Percentiles rank a stretch among this genome's conserved stretches.
Conservation (phyloP, 1,140 invertebrate genomes). For the Lordiphosa stackelbergi region DNA sequence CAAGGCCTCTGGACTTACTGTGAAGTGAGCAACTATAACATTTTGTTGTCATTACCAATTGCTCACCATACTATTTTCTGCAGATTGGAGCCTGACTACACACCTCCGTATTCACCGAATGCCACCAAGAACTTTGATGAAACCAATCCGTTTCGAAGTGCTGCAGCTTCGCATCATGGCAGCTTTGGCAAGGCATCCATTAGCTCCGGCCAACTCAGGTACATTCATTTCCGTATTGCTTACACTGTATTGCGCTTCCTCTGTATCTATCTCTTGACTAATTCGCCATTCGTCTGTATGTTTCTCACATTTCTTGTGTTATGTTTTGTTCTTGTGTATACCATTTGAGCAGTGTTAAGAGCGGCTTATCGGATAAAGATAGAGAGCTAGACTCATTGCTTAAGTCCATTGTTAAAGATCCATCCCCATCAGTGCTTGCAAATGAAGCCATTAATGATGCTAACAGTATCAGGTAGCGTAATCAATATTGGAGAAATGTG, state of each 20-base stretch:
- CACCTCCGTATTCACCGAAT: constrained; percentile 62
- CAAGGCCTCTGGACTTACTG: constrained; percentile 69
- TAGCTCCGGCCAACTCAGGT: constrained; percentile 75
- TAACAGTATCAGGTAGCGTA: constrained; percentile 77
- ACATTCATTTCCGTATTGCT: constrained; percentile 11
- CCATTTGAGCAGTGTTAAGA: constrained; percentile 77
- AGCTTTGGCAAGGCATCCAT: constrained; percentile 77
- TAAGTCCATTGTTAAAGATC: constrained; percentile 80
- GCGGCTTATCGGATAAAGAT: constrained; percentile 79
- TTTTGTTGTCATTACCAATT: not conserved
- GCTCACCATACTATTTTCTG: not conserved
- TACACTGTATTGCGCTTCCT: constrained; percentile 31
- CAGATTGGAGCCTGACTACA: constrained; percentile 68
- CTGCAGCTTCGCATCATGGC: constrained; percentile 62
- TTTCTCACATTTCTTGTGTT: constrained; percentile 44
- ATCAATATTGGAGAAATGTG: constrained; percentile 9
- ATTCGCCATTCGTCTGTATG: constrained; percentile 52
- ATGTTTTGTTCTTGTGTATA: constrained; percentile 42
- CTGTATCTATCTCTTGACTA: constrained; percentile 38
- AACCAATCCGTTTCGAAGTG: constrained; percentile 74
- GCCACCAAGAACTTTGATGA: constrained; percentile 73
- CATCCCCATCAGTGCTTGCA: constrained; percentile 78
- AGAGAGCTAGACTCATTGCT: constrained; percentile 80
- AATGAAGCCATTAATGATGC: constrained; percentile 78
- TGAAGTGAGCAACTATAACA: constrained; percentile 52